Evolutionary conservation across 2,797 vertebrate genomes (phyloP).

Genomic region (Phalloptychus januarius): DNA sequence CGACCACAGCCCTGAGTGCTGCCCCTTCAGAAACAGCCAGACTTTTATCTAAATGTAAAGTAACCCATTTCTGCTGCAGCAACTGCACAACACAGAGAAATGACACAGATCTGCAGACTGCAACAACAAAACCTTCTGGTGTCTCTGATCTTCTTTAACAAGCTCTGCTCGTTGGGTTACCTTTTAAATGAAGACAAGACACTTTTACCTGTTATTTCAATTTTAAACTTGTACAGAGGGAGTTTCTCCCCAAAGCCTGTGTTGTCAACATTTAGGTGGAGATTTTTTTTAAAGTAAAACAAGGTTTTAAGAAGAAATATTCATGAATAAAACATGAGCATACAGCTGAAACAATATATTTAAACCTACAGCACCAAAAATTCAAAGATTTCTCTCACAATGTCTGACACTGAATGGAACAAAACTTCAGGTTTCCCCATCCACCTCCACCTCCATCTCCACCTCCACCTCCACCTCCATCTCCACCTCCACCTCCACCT

Average conservation of each 20-base stretch:
- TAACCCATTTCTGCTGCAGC: background rate
- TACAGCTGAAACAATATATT: background rate
- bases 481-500: too few species aligned
- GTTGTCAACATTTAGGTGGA: background rate
- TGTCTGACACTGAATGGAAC: background rate
- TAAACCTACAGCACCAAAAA: background rate
- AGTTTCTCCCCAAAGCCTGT: background rate
- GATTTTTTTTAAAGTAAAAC: background rate
- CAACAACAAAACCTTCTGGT: background rate
- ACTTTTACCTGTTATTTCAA: background rate
- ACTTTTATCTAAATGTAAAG: constrained; percentile 5
- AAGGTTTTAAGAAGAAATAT: background rate
- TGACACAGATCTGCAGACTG: background rate
- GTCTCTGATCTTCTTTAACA: background rate
- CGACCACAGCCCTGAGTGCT: background rate
- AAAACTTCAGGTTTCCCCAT: background rate
- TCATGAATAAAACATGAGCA: background rate
- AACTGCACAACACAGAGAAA: background rate
- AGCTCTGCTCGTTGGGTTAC: background rate
- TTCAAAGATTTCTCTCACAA: background rate
- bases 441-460: too few species aligned
- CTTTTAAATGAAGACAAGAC: background rate
- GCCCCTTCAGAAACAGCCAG: background rate
- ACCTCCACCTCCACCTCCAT: too few species aligned
- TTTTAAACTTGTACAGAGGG: background rate